Evolutionary conservation across 2,113 vertebrate genomes (phyloP), one percentile per base, ranked within the genome.

Genomic region (Chaetura pelagica): DNA sequence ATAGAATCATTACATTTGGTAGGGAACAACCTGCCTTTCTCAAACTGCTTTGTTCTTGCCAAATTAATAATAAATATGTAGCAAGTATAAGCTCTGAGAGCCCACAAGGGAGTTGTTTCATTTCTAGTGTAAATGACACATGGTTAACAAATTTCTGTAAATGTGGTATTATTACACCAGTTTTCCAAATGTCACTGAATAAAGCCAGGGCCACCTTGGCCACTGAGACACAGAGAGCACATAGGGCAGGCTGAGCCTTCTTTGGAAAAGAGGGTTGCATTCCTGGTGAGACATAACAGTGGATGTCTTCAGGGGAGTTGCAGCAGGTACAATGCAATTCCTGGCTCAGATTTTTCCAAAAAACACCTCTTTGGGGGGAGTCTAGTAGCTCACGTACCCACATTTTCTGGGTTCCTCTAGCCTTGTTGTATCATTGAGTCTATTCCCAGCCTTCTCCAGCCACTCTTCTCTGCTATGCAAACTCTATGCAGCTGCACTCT

Each of bases 141-240:
- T 0, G 0, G 30, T 54, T 85, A 59, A 66, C 2, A 1, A 63
- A 58, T 9, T 54, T 66, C 46, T 74, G 44, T 40, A 9, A 24
- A 35, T 18, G 12, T 72, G 71, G 35, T 24, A 35, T 63, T 75
- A 82, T 58, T 67, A 49, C 7, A 67, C n/a, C 30, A 24, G 9
- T 49, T 63, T 59, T 76, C 55, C 49, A 79, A 46, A 88, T 46
- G 72, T 63, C 34, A 63, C 79, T 51, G 62, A 63, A 23, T 67
- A 74, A 88, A 95, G 64, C 18, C 71, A 49, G 77, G 66, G 57
- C n/a, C 5, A 4, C 48, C 49, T 10, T 63, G n/a, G 84, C 38
- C 58, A 23, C 48, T 8, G 24, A 30, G 51, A 12, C 17, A 19
- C 27, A 57, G 32, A 24, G 20, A 74, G 38, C 46, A 40, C 71